These are phyloP conservation scores for Trachelus iudaicus DNA, from an alignment of 2,888 invertebrate species.

Conservation along the genomic window DNA sequence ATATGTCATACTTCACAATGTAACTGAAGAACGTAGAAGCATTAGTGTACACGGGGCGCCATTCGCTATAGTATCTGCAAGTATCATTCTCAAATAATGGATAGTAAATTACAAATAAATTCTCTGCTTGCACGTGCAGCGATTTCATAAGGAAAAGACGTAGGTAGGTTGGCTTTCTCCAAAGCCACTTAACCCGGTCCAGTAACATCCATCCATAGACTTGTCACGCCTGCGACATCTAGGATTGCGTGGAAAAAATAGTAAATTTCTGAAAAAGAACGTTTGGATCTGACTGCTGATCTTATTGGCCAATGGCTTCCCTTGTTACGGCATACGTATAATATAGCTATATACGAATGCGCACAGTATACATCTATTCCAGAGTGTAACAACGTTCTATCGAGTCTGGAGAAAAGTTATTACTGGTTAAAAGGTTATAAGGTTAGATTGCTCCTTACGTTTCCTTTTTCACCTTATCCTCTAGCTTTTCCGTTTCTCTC, in stretches of 20 bases:
- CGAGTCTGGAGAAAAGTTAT: too few species aligned
- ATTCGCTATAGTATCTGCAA: neutral
- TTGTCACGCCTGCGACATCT: constrained; percentile 52
- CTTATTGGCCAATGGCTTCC: too few species aligned
- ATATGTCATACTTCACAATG: neutral
- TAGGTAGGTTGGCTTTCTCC: constrained; percentile 57
- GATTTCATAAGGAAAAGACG: constrained; percentile 46
- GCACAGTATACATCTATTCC: too few species aligned
- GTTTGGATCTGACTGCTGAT: too few species aligned
- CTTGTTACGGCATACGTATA: too few species aligned
- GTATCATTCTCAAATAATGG: neutral
- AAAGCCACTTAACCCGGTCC: constrained; percentile 64
- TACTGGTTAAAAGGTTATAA: too few species aligned
- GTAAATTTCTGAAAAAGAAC: too few species aligned
- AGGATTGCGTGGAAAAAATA: constrained; percentile 8
- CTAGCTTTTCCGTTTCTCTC: too few species aligned
- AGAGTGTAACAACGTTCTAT: too few species aligned
- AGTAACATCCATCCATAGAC: constrained; percentile 59
- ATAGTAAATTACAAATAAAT: neutral
- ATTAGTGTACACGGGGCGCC: neutral
- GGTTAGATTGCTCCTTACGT: too few species aligned
- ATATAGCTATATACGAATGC: too few species aligned
- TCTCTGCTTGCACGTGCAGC: constrained; percentile 21
- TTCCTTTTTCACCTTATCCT: too few species aligned
- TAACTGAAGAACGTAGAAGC: neutral